These are phyloP conservation scores for Cephus pygmeus DNA, from an alignment of 2,888 invertebrate genomes.

Conservation along the genomic window DNA sequence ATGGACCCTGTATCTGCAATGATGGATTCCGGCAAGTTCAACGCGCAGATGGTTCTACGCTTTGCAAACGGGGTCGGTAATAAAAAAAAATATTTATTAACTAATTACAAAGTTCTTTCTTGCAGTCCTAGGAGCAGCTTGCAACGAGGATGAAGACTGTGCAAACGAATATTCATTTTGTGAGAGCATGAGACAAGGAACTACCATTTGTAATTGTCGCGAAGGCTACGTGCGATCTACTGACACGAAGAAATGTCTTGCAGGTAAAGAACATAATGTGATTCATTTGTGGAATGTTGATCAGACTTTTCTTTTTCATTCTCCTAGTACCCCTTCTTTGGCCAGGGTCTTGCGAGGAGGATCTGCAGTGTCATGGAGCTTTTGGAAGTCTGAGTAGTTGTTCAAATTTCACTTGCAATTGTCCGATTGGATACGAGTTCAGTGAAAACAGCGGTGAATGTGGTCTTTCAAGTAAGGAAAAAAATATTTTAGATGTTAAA, in stretches of 20 bases:
- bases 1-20: neutral
- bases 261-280: neutral
- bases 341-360: conserved; percentile 13
- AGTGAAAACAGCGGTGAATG: neutral
- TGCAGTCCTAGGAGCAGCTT: neutral
- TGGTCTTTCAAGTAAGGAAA: conserved; percentile 2
- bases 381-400: conserved; percentile 13
- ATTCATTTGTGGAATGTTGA: neutral
- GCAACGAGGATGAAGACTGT: neutral
- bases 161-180: neutral
- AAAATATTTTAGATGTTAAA: neutral
- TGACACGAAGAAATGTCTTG: neutral
- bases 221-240: neutral
- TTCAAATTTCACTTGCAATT: neutral
- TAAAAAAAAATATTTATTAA: neutral
- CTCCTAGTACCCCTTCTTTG: conserved; percentile 8
- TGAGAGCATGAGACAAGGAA: neutral
- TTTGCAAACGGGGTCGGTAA: neutral
- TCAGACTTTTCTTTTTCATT: conserved; percentile 1
- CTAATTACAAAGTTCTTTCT: neutral
- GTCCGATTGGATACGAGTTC: conserved; percentile 6
- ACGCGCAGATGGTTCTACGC: neutral
- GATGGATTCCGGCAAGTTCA: neutral
- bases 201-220: neutral
- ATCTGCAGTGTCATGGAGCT: conserved; percentile 5